Evolutionary conservation across 2,888 invertebrate species (phyloP), one percentile per base, ranked within the genome.

Genomic region (Phasia obesa): DNA sequence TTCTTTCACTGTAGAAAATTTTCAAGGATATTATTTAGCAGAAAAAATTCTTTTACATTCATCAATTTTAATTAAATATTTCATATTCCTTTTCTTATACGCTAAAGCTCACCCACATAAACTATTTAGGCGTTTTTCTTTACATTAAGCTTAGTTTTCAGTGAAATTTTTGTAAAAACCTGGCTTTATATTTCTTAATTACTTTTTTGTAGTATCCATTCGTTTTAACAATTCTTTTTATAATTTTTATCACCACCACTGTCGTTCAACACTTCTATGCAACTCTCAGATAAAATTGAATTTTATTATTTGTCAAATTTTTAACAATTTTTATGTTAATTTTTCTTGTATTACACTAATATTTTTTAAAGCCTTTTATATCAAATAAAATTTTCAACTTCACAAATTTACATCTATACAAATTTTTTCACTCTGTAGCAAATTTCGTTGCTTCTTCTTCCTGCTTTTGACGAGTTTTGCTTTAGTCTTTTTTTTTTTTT

Each of bases 41-140:
- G 25, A 55, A 57, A 64, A 82, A 83, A 83, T 83, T 83, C 79
- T 83, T 79, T 79, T 83, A 83, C 83, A 79, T 75, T 75, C 60
- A 11, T 35, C n/a, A n/a, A 44, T 42, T 21, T 49, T 67, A 70
- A 77, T 62, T 67, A 53, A 67, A 57, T 57, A 78, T 44, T 42
- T 47, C 27, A 51, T 21, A 49, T 42, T 13, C 64, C 64, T 51
- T 65, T 57, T 15, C 27, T 62, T 31, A 53, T 42, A 44, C 11
- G 17, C 11, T 59, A 76, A 38, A 21, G 38, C 69, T 77, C 76
- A 77, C 76, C 75, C 51, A 49, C 31, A 27, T 17, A 49, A n/a
- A 31, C 23, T 11, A 3, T 57, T 71, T 27, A 21, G 19, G 21
- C 27, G 13, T 21, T 35, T 67, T 42, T 47, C 57, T 57, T 59